Conservation (phyloP, 2,797 vertebrate genomes). For the Dendrocincla fuliginosa region DNA sequence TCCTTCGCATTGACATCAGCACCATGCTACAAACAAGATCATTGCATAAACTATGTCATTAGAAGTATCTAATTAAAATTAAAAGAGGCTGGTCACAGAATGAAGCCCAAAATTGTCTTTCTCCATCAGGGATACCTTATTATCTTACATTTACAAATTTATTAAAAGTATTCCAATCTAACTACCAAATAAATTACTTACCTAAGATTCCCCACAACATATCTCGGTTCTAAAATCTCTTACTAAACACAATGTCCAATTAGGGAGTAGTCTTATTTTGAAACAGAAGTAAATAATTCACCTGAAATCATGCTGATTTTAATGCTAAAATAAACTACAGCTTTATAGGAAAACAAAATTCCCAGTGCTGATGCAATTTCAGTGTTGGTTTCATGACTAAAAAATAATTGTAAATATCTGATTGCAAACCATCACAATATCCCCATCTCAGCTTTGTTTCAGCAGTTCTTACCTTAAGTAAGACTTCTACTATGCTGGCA, state of each 20-base stretch:
- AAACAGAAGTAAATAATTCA: not conserved
- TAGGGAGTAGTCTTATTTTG: not conserved
- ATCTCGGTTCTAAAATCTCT: not conserved
- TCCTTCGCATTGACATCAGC: slow-evolving; percentile 89
- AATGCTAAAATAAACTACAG: not conserved
- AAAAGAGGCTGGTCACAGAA: not conserved
- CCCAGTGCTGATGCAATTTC: not conserved
- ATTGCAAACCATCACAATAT: not conserved
- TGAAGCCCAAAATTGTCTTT: not conserved
- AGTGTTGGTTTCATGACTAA: not conserved
- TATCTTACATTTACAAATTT: not conserved
- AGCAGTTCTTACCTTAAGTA: slow-evolving; percentile 81
- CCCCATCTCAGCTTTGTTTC: not conserved
- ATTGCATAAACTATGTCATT: slow-evolving; percentile 41
- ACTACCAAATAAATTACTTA: not conserved
- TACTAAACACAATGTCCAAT: not conserved
- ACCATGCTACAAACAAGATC: slow-evolving; percentile 80
- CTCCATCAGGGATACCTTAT: not conserved
- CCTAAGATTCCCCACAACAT: not conserved
- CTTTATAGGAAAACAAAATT: not conserved
- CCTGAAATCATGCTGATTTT: not conserved
- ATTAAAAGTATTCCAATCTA: not conserved
- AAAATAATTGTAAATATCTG: not conserved
- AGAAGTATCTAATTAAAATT: not conserved
- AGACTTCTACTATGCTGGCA: slow-evolving; percentile 86